Evolutionary conservation across 2,797 vertebrate genomes (phyloP), one percentile per base, ranked within the genome.

Genomic region (Ctenopoma multispine): DNA sequence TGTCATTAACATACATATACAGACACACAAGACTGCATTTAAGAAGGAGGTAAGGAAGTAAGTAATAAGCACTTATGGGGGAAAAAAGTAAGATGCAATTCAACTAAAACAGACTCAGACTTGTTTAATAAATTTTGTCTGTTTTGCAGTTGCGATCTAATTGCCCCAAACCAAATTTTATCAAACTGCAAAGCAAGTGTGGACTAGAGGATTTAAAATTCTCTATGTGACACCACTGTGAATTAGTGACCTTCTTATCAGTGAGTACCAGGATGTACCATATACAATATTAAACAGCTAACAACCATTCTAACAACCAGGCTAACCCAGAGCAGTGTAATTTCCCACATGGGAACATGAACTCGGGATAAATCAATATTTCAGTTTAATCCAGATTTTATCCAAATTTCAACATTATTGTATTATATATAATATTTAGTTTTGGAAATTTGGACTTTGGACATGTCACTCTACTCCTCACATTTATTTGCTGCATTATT

Each of bases 241-340:
- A 83, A 79, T 87, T 70, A 74, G 61, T 68, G 79, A 77, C 71
- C 65, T 60, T 43, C 77, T 83, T 89, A 82, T 89, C 83, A 80
- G 78, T 48, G 17, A 46, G 63, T 5, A 62, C 24, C 80, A 80
- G 64, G 57, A 75, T 80, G 69, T 73, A 58, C 34, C 55, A 72
- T 68, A 48, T 47, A 63, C 66, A 38, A 50, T 61, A 63, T 77
- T 47, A 65, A 62, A 67, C 60, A 41, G 46, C 70, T 69, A 60
- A 74, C 60, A 79, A 69, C 38, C 18, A 4, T 24, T 51, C 12
- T 7, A 64, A 70, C 54, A 74, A 58, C 62, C 64, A 64, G 43
- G 31, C 4, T 58, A 21, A 38, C 18, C 21, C 67, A 46, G 21
- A 34, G 59, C 13, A 13, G 55, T 69, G 48, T 24, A 15, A 65